Base-by-base conservation (phyloP, 2,113 vertebrate genomes). In the Anolis carolinensis region DNA sequence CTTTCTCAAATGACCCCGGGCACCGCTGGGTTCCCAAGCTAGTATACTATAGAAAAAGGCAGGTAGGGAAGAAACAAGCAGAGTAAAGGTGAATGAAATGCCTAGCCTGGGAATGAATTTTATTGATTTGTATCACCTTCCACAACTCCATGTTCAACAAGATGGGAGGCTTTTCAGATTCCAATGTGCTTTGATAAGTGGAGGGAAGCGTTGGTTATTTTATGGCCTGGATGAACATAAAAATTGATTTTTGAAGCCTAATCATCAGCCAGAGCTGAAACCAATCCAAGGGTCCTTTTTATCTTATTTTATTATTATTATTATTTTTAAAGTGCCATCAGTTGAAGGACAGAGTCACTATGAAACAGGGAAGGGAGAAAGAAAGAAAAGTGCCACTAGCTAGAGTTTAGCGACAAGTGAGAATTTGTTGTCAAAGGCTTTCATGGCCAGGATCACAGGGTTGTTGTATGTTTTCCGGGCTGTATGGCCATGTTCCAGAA, bases 171-270 rank as follows among this genome's bases (percentile, higher is more conserved):
- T 8, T 68, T 81, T 68, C 13, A 11, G 63, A 81, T 81, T 81
- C 79, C 39, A 81, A n/a, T 68, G 16, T 81, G 79, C 48, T 70
- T 68, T 81, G 63, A 81, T 81, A 68, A 81, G 79, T 81, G 65
- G 39, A 81, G 30, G 63, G 63, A 81, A 68, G 79, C 79, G 32
- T 50, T 32, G 59, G 32, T 67, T 81, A n/a, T 81, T 81, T 81
- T 67, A 81, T 50, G 79, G 63, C 79, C 79, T 39, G n/a, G 63
- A 39, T 68, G 39, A 81, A 81, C 63, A 81, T 68, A 81, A 81
- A 68, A 68, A 76, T 50, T 68, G 65, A 68, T 75, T 83, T 23
- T 75, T 63, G 9, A 65, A 25, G 59, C 16, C 73, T 75, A 76
- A 84, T 65, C 82, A 75, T 84, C 72, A 11, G 27, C 78, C 36